Evolutionary conservation across 1,140 invertebrate species (phyloP).

Genomic region (Drosophila nannoptera): DNA sequence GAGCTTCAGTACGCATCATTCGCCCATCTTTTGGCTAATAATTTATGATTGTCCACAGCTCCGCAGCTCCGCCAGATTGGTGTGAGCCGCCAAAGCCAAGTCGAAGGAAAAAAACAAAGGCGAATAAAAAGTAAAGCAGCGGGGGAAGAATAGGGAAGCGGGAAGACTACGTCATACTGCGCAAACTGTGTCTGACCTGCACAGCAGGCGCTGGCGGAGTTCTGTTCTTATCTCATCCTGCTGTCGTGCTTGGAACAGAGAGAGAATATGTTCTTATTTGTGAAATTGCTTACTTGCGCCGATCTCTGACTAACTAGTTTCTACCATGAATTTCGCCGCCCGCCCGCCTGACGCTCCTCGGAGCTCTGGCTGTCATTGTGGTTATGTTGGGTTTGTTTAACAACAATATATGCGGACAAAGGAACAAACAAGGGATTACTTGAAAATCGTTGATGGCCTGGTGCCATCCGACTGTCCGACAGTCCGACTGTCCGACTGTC

Average conservation of each 20-base stretch:
- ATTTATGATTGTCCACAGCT: constrained; percentile 35
- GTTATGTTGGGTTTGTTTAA: constrained; percentile 46
- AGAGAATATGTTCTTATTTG: constrained; percentile 47
- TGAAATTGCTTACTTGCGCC: constrained; percentile 47
- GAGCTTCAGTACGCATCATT: constrained; percentile 6
- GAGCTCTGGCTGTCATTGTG: constrained; percentile 22
- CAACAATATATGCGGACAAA: constrained; percentile 45
- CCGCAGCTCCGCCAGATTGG: constrained; percentile 29
- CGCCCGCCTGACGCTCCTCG: too few species aligned
- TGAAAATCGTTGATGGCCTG: constrained; percentile 39
- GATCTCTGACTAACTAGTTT: constrained; percentile 49
- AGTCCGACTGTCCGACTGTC: neutral
- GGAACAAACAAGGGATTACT: constrained; percentile 44
- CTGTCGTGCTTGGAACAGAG: constrained; percentile 38
- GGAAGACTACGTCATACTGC: constrained; percentile 38
- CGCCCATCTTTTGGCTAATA: constrained; percentile 6
- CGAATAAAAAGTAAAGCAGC: constrained; percentile 3
- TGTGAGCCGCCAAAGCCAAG: constrained; percentile 26
- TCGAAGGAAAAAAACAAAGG: constrained; percentile 1
- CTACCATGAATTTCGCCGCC: constrained; percentile 15
- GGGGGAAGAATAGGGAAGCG: too few species aligned
- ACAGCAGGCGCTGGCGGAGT: constrained; percentile 45
- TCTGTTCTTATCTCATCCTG: constrained; percentile 43
- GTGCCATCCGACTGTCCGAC: constrained; percentile 13
- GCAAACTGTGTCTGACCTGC: constrained; percentile 38